A percentile compares a stretch with the other conserved stretches of the same genome.
Evolutionary conservation across 2,888 invertebrate species (phyloP).

Genomic region (Macaria liturata): DNA sequence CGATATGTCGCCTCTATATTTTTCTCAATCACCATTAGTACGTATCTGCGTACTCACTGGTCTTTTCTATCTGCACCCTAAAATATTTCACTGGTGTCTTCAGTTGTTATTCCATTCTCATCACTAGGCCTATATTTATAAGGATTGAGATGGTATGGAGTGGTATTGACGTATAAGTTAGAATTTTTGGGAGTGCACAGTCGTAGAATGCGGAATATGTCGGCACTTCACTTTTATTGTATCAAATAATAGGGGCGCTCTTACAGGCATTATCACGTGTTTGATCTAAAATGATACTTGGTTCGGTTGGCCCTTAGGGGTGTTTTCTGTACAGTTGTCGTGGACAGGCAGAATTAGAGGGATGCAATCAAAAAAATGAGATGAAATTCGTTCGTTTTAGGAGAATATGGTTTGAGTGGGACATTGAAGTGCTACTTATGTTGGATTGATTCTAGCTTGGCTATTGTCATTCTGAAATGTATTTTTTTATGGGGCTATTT

Average conservation of each 20-base stretch:
- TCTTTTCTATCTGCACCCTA: conserved; percentile 55
- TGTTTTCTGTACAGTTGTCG: conserved; percentile 55
- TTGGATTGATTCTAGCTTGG: conserved; percentile 19
- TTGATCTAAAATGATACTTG: conserved; percentile 83
- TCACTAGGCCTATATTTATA: conserved; percentile 30
- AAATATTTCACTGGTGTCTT: conserved; percentile 57
- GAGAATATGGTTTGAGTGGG: conserved; percentile 20
- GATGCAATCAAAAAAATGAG: conserved; percentile 29
- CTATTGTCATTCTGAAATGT: conserved; percentile 5
- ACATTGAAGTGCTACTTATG: conserved; percentile 19
- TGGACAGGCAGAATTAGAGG: conserved; percentile 34
- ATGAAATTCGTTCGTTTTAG: conserved; percentile 25
- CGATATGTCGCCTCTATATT: conserved; percentile 69
- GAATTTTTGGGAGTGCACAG: conserved; percentile 54
- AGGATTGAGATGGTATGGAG: conserved; percentile 35
- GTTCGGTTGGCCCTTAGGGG: conserved; percentile 56
- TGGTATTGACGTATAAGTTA: conserved; percentile 47
- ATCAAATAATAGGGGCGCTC: conserved; percentile 83
- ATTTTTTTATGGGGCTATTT: conserved; percentile 11
- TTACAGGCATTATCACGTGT: conserved; percentile 82
- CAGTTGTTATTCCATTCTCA: conserved; percentile 31
- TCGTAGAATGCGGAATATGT: conserved; percentile 81
- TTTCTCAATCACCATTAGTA: conserved; percentile 83
- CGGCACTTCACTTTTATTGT: conserved; percentile 83
- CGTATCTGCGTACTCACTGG: conserved; percentile 76